Evolutionary conservation across 2,113 vertebrate genomes (phyloP).

Genomic region (Dendrocopos noguchii): DNA sequence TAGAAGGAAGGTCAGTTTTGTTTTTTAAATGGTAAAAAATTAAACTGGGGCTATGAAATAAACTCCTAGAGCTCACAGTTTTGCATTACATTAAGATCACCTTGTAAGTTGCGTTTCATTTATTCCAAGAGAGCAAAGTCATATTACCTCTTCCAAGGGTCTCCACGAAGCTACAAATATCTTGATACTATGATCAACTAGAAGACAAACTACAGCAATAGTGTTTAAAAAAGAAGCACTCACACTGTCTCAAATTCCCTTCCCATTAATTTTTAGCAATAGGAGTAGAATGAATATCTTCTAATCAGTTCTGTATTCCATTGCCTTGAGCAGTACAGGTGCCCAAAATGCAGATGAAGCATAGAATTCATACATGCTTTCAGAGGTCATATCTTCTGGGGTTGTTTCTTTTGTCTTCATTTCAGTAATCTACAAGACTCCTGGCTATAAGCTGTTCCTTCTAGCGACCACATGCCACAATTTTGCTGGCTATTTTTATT

Average conservation of each 20-base stretch:
- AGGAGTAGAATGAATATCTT: constrained; percentile 55
- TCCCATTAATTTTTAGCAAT: constrained; percentile 14
- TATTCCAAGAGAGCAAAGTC: background rate
- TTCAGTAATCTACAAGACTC: constrained; percentile 60
- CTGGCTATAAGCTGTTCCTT: constrained; percentile 71
- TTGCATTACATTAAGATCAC: background rate
- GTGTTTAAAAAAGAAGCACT: background rate
- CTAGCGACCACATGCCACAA: constrained; percentile 65
- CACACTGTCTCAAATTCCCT: background rate
- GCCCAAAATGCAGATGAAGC: constrained; percentile 53
- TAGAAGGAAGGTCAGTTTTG: background rate
- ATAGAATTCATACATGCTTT: constrained; percentile 53
- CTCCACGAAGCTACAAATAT: background rate
- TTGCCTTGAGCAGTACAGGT: constrained; percentile 67
- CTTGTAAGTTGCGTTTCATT: background rate
- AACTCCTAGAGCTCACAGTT: background rate
- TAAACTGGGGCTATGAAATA: background rate
- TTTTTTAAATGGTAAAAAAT: background rate
- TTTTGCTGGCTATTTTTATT: constrained; percentile 72
- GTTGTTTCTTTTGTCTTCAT: constrained; percentile 25
- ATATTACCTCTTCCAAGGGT: background rate
- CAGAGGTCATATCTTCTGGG: constrained; percentile 32
- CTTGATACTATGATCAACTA: background rate
- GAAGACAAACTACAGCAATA: background rate
- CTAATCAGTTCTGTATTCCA: constrained; percentile 43